Conservation (phyloP, 2,888 invertebrate species). For the Chrysodeixis includens region DNA sequence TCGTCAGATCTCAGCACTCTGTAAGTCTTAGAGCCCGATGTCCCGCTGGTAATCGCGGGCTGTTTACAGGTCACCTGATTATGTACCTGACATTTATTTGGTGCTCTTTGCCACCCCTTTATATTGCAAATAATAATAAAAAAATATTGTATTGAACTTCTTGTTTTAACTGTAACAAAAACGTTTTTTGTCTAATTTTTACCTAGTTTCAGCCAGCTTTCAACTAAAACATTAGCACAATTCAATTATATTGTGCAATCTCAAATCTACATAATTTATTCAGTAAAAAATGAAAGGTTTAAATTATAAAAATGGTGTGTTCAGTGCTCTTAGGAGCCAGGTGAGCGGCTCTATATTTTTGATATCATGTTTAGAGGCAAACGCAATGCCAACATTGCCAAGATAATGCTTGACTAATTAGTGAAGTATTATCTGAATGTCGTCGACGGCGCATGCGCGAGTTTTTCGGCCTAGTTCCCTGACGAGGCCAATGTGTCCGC, state of each 20-base stretch:
- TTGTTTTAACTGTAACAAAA: background rate
- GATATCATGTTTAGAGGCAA: background rate
- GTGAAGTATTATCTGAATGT: constrained; percentile 32
- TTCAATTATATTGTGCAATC: background rate
- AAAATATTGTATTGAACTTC: too few species aligned
- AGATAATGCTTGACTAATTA: background rate
- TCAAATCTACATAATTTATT: background rate
- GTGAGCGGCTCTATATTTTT: background rate
- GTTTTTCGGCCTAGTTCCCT: constrained; percentile 80
- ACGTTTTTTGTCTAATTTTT: too few species aligned
- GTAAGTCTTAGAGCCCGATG: background rate
- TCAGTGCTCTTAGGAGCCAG: background rate
- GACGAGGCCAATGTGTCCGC: constrained; percentile 62
- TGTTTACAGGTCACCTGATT: too few species aligned
- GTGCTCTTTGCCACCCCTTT: too few species aligned
- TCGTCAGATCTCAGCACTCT: background rate
- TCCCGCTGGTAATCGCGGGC: background rate
- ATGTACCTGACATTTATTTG: too few species aligned
- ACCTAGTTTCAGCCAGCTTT: background rate
- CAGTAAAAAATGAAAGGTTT: background rate
- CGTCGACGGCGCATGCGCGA: constrained; percentile 72
- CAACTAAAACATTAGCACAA: background rate
- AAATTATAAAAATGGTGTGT: background rate
- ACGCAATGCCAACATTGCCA: background rate
- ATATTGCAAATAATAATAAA: too few species aligned